Base-by-base conservation (phyloP, 1,140 invertebrate genomes). In the Thaumetopoea pityocampa region DNA sequence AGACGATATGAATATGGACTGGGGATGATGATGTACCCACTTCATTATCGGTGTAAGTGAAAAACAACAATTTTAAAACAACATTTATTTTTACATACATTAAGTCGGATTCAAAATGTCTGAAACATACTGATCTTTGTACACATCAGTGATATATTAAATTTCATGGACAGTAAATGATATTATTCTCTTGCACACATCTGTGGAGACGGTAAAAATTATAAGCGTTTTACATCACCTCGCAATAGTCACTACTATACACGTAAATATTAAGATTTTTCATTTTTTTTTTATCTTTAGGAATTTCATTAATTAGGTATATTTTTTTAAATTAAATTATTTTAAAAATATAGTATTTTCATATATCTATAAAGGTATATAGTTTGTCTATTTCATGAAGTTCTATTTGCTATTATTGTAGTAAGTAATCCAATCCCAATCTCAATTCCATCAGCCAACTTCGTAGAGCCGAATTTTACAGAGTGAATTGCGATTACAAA, bases 41-140 rank as follows among this genome's bases (percentile, higher is more conserved):
- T n/a, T n/a, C n/a, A n/a, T n/a, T n/a, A n/a, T n/a, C n/a, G n/a
- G n/a, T n/a, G n/a, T 24, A 66, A 76, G 73, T 74, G 48, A 79
- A 79, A 79, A 45, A 68, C 52, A 59, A 70, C 66, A 71, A 69
- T 73, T 82, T 78, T 79, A 82, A 81, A 82, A 82, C 76, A 82
- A 82, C 78, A 82, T 80, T 82, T 82, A 82, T 83, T 83, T 80
- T 83, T 83, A 83, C 76, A 83, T 83, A 83, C 76, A 83, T 83
- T 83, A 80, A 83, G 76, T 83, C 76, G 73, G 78, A 83, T 83
- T 83, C 78, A 83, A 83, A 83, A 77, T 79, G 68, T 68, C 71
- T 77, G 78, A 80, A 83, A 83, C 76, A 73, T 82, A 82, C 78
- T 80, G 76, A 80, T 82, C 55, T 81, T 51, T 79, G 71, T 80